Base-by-base conservation (phyloP, 2,888 invertebrate species). In the Alloscopus bannaensis region DNA sequence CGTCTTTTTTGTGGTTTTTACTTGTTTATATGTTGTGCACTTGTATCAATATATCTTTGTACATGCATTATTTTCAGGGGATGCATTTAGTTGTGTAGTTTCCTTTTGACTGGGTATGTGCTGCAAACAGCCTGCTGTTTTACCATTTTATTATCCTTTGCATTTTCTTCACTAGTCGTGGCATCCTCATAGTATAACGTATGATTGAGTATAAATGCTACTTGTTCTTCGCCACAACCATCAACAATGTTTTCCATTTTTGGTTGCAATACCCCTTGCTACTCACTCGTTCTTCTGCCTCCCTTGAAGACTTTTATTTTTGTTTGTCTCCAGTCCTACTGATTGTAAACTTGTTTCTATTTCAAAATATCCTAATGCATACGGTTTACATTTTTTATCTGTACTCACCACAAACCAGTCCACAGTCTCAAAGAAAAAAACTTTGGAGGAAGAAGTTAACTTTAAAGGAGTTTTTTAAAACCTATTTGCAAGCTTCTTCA, bases 211-310 rank as follows among this genome's bases (percentile, higher is more conserved):
- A 26, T 40, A 28, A 18, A 40, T 18, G 24, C 20, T 22, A 28
- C n/a, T n/a, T n/a, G n/a, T n/a, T n/a, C n/a, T n/a, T n/a, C n/a
- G 13, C 57, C 29, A 57, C 22, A 16, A 65, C 57, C 65, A 66
- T 66, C 75, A 75, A 40, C 42, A 47, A 75, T 75, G 66, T 75
- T 26, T 73, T 66, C 75, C 75, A 75, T 75, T 75, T 75, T 75
- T 47, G 75, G 75, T 66, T 18, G 47, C 66, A 75, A 66, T 28
- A 36, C 65, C 64, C 50, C 59, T 52, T 62, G 31, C 60, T 55
- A 55, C 40, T 28, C 36, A 70, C 8, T n/a, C 24, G 24, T 31
- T n/a, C n/a, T n/a, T n/a, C n/a, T n/a, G n/a, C n/a, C n/a, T n/a
- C n/a, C n/a, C n/a, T n/a, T n/a, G n/a, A n/a, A n/a, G n/a, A n/a